Conservation (phyloP, 2,888 invertebrate species). For the Oligia fasciuncula region DNA sequence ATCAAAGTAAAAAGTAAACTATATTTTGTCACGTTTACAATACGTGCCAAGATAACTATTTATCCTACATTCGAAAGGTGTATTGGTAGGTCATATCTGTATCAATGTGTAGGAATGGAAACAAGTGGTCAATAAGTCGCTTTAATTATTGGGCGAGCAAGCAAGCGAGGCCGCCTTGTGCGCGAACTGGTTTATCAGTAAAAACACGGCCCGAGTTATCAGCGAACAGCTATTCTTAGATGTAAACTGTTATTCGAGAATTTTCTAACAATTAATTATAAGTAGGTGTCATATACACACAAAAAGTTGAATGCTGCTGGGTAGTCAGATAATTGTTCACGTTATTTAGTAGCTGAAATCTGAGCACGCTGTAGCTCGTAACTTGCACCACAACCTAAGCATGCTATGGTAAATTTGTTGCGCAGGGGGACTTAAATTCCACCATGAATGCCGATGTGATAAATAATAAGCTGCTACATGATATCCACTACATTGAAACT, state of each 20-base stretch:
- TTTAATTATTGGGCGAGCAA: constrained; percentile 85
- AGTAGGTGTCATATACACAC: not conserved
- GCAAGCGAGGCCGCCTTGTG: constrained; percentile 86
- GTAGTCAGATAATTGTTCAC: not conserved
- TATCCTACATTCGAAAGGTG: constrained; percentile 77
- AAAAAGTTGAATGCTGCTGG: not conserved
- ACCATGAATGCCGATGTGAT: constrained; percentile 57
- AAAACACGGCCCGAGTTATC: constrained; percentile 74
- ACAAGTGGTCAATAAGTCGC: constrained; percentile 86
- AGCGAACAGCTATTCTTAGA: constrained; percentile 67
- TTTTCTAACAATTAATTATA: constrained; percentile 12
- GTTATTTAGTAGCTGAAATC: constrained; percentile 2
- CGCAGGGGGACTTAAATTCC: constrained; percentile 69
- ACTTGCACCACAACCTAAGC: constrained; percentile 68
- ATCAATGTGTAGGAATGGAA: constrained; percentile 83
- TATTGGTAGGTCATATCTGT: constrained; percentile 78
- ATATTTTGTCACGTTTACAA: constrained; percentile 69
- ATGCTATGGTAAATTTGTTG: constrained; percentile 65
- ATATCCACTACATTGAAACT: constrained; percentile 36
- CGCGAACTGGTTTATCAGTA: constrained; percentile 87
- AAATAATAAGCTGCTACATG: constrained; percentile 61
- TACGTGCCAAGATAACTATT: constrained; percentile 72
- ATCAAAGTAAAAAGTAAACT: constrained; percentile 65
- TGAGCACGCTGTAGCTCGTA: constrained; percentile 60
- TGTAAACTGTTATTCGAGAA: constrained; percentile 24